Evolutionary conservation across 1,140 invertebrate genomes (phyloP), one percentile per base, ranked within the genome.

Genomic region (Aphaenogaster rudis): DNA sequence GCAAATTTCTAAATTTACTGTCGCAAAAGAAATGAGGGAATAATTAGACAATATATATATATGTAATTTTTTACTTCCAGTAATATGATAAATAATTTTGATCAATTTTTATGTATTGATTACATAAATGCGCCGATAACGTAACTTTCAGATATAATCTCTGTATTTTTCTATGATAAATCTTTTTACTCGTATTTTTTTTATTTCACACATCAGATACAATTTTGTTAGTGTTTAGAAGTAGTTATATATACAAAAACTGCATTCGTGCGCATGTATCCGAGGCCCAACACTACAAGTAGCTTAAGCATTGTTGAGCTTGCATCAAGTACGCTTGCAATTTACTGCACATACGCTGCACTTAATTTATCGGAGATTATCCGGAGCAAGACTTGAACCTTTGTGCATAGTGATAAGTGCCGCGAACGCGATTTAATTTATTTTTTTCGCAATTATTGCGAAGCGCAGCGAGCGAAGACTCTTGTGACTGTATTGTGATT

Each of bases 281-380:
- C 54, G 80, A 74, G 42, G 80, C 80, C 69, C 80, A 84, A 50
- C 80, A 76, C 80, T 84, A 84, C 54, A 74, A 76, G 69, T 84
- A 84, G 69, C 69, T 84, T 84, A 84, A 84, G 78, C 48, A 69
- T 80, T 48, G 36, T 80, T 80, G 48, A 80, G 69, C 80, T 84
- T 84, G 69, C 80, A 84, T 80, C 78, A 64, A 80, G 52, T 84
- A 72, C 54, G 80, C 80, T 84, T 84, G 80, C 80, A 84, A 84
- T 84, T 84, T 84, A 74, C 42, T 63, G 80, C 80, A 76, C 80
- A 84, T 84, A 84, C 28, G 80, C 80, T 84, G 80, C 80, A 84
- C 80, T 84, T 84, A 84, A 84, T 84, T 84, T 84, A 76, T 84
- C 80, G 57, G 63, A 45, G 72, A 84, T 74, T 84, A 84, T 84